Evolutionary conservation across 2,113 vertebrate species (phyloP), one percentile per base, ranked within the genome.

Genomic region (Forbesichthys agassizii): DNA sequence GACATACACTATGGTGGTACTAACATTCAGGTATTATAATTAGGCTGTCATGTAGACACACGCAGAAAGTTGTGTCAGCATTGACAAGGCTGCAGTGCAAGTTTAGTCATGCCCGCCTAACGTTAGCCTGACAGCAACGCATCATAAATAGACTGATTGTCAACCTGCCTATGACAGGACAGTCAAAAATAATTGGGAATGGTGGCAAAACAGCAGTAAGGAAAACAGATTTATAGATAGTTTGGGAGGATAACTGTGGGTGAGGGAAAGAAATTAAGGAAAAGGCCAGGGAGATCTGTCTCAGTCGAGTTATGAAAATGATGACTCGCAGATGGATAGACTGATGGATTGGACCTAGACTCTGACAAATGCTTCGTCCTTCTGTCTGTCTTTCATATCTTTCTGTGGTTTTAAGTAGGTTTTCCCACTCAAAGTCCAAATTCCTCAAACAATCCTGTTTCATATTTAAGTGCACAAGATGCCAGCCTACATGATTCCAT

Each of bases 401-500:
- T 63, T 7, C 33, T 13, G 16, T 33, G 9, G n/a, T 52, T n/a
- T 10, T 14, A 11, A 11, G 18, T 53, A 3, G 46, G 13, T 66
- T 36, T 60, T 60, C 12, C 58, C 16, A 49, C 6, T 66, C 1
- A 10, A 58, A 27, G 9, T 10, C 1, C 36, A 4, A 42, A 42
- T 33, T 74, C 65, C n/a, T 27, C 48, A 65, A 9, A 12, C 27
- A 36, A 8, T 61, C 63, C 33, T 11, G 56, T 36, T 52, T 33
- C 5, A 77, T 54, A 77, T 67, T 56, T 69, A 18, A 70, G 51
- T 0, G 9, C 47, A 63, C 46, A 64, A 61, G 59, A 60, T 77
- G 69, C 60, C 66, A 60, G 48, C n/a, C 16, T 62, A 58, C 65
- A 60, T 74, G 5, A 20, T n/a, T 73, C 11, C 14, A 13, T 11